These are phyloP conservation scores for Trematomus loennbergii DNA, from an alignment of 2,113 vertebrate species.

Conservation along the genomic window DNA sequence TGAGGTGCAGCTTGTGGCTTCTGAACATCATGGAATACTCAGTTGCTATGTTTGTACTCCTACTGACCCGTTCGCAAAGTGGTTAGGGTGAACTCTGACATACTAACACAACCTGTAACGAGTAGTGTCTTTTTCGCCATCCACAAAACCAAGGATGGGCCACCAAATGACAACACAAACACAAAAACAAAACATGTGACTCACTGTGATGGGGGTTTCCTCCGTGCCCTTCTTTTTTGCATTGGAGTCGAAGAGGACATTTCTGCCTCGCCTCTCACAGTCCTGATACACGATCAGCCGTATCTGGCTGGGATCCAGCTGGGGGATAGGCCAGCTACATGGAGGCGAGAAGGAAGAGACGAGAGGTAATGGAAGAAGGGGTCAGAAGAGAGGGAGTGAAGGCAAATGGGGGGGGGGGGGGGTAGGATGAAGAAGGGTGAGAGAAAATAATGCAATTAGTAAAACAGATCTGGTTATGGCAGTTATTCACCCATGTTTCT, in stretches of 20 bases:
- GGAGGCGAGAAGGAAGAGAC: constrained; percentile 6
- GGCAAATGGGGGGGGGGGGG: neutral
- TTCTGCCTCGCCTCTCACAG: constrained; percentile 95
- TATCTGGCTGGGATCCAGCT: constrained; percentile 97
- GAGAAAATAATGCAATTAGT: neutral
- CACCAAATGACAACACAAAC: constrained; percentile 1
- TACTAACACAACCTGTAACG: neutral
- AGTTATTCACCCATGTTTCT: too few species aligned
- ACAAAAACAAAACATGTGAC: constrained; percentile 53
- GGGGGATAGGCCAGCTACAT: constrained; percentile 93
- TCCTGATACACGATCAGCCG: constrained; percentile 98
- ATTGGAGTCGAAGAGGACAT: constrained; percentile 97
- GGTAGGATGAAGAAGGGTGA: neutral
- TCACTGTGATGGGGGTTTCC: constrained; percentile 91
- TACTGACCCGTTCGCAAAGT: too few species aligned
- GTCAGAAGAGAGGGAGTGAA: neutral
- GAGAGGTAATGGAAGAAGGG: too few species aligned
- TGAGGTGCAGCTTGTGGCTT: constrained; percentile 35
- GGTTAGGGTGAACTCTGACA: neutral
- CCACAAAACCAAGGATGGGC: neutral
- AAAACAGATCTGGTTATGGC: neutral
- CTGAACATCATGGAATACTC: constrained; percentile 21
- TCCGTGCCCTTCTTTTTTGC: constrained; percentile 91
- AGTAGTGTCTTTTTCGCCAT: neutral
- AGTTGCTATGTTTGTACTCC: neutral